A percentile compares a stretch with the other conserved stretches of the same genome.
phyloP scores from a whole-genome alignment of 1,140 invertebrate species.

The Phymastichus coffea region DNA sequence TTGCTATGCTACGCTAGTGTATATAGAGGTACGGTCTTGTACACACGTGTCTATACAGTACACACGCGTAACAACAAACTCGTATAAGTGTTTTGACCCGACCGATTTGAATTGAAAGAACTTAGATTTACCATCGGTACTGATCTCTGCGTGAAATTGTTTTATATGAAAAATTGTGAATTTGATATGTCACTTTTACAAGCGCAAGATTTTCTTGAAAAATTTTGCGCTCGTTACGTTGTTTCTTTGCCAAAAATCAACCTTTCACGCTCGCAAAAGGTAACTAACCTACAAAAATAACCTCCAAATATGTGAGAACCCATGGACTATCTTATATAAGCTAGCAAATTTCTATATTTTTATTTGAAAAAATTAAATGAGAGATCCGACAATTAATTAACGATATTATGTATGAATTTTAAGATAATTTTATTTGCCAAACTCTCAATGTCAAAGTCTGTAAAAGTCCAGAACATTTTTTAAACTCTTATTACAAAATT shows the following conservation, averaged over 20 bases:
- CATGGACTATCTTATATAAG: conserved; percentile 40
- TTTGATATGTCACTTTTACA: conserved; percentile 39
- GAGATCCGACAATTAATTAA: not conserved
- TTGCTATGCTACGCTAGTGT: not conserved
- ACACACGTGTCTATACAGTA: not conserved
- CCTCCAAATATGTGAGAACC: conserved; percentile 33
- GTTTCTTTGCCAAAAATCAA: conserved; percentile 42
- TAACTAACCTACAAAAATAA: conserved; percentile 31
- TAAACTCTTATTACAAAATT: not conserved
- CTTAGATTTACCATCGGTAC: not conserved
- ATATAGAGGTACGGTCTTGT: not conserved
- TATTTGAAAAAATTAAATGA: conserved; percentile 1
- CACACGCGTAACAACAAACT: too few relatives aligned
- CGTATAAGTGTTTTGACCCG: conserved; percentile 5
- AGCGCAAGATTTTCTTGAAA: conserved; percentile 39
- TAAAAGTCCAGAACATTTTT: conserved; percentile 3
- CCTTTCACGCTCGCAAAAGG: conserved; percentile 52
- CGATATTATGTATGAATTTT: conserved; percentile 12
- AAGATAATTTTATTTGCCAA: not conserved
- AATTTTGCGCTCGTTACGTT: conserved; percentile 40
- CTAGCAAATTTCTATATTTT: not conserved
- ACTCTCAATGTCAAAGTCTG: not conserved
- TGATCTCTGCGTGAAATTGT: not conserved
- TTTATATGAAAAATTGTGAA: not conserved
- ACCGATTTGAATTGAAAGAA: not conserved